Evolutionary conservation across 2,113 vertebrate species (phyloP), one percentile per base, ranked within the genome.

Genomic region (Solea solea): DNA sequence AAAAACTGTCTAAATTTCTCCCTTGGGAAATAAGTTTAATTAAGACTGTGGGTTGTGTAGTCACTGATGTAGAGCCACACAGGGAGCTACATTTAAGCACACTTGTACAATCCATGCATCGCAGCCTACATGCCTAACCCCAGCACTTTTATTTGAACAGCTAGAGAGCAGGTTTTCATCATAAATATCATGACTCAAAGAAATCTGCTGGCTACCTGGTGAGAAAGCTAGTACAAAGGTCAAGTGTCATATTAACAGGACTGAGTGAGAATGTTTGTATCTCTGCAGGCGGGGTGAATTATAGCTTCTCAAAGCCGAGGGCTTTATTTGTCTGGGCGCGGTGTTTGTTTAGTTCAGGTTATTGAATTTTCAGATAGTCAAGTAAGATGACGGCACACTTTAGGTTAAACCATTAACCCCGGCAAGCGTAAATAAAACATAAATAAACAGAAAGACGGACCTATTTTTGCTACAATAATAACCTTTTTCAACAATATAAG

Each of bases 41-140:
- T 86, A 84, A 71, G 61, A 44, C 66, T 64, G 59, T 52, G 44
- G 73, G 76, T 66, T 84, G 34, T 77, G 66, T 72, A 80, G 76
- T 82, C 75, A 82, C 66, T 72, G 66, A 74, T 57, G 40, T 9
- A 50, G 74, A 81, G 50, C 54, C 64, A 60, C 69, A 77, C 45
- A 10, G 69, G 69, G 41, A 79, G 41, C 64, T 69, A 52, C 27
- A 8, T 53, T 55, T 63, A 59, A 69, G 69, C 41, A 55, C 64
- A 64, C 40, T 65, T 40, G 34, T 34, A 34, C 3, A 34, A 34
- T 34, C 34, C 34, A 34, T 34, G 34, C 34, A 34, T 34, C 5
- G 5, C 3, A 2, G 34, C 34, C 34, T 34, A 34, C 2, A 34
- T 34, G 34, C 34, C 5, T 34, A 34, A 34, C 34, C 5, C 34